Percentiles rank a stretch among this genome's conserved stretches.
These are phyloP conservation scores for Kradibia gibbosae DNA, from an alignment of 1,140 invertebrate species.

Conservation along the genomic window DNA sequence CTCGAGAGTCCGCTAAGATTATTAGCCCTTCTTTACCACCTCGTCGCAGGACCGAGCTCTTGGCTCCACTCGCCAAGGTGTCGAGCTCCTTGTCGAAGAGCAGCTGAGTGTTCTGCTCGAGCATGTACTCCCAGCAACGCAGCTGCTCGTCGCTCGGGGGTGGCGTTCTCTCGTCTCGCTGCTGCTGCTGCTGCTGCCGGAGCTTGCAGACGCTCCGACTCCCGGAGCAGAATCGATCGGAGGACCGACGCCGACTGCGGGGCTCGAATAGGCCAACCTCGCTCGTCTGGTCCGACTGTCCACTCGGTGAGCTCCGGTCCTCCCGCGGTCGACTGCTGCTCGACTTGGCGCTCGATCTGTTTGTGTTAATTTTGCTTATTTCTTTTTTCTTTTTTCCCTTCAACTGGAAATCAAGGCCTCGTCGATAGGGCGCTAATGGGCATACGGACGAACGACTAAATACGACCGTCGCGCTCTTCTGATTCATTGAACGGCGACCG, in stretches of 20 bases:
- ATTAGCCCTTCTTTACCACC: constrained; percentile 22
- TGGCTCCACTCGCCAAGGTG: constrained; percentile 76
- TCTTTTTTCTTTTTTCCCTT: too few relatives aligned
- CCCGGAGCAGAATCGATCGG: constrained; percentile 65
- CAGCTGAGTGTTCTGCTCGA: constrained; percentile 91
- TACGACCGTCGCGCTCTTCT: too few relatives aligned
- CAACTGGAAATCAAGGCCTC: too few relatives aligned
- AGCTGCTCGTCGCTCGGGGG: constrained; percentile 86
- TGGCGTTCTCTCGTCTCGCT: constrained; percentile 72
- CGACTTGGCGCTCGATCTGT: constrained; percentile 44
- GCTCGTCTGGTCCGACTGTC: constrained; percentile 83
- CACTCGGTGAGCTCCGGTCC: constrained; percentile 85
- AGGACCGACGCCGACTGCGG: constrained; percentile 57
- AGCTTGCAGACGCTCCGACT: constrained; percentile 63
- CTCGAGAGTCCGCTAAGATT: background rate
- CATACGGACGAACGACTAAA: too few relatives aligned
- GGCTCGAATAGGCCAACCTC: constrained; percentile 74
- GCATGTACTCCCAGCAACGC: constrained; percentile 93
- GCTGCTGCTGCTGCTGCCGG: constrained; percentile 57
- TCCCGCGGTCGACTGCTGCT: constrained; percentile 53
- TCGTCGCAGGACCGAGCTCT: constrained; percentile 17
- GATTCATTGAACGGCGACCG: too few relatives aligned
- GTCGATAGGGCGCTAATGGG: too few relatives aligned
- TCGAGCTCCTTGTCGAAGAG: constrained; percentile 91
- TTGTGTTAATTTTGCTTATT: background rate